Evolutionary conservation across 2,888 invertebrate species (phyloP), one percentile per base, ranked within the genome.

Genomic region (Megamerina dolium): DNA sequence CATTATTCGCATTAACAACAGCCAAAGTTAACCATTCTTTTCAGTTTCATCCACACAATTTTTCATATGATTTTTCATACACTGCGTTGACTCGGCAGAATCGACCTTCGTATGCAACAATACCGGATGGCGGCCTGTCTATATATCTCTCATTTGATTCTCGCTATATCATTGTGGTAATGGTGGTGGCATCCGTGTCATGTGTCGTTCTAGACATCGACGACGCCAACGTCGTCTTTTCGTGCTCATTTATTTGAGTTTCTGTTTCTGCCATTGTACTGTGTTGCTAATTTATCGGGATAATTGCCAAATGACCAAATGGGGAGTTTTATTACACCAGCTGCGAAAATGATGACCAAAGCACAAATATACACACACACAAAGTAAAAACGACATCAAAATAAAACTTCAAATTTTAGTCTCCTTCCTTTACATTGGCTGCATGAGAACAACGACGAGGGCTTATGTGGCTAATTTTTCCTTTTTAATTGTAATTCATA

Each of bases 221-320:
- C 10, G 23, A 6, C 10, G 23, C 23, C 23, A 23, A 8, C 10
- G 31, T 27, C 14, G 31, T 18, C 37, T 18, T 27, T 37, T 27
- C 23, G n/a, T 35, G 30, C 37, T 43, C 43, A 43, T 43, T 43
- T 43, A 38, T 43, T 43, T 37, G 37, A 34, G 37, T 43, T 43
- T 33, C 29, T 38, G 37, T 43, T 43, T 32, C 29, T 38, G 38
- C 43, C 38, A 34, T 38, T 43, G 37, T 43, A 27, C 43, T 38
- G 56, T 58, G 57, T 57, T 59, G 66, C 64, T 68, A 68, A 68
- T 68, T 65, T 65, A 66, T 68, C 60, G 64, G 61, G 64, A 64
- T 68, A 67, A 67, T 67, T 68, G 66, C 65, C 62, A 67, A 68
- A 66, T 66, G 67, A 66, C 65, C 64, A 51, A 52, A 51, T 49